Base-by-base conservation (phyloP, 2,797 vertebrate species). In the Sebastes vulpes region DNA sequence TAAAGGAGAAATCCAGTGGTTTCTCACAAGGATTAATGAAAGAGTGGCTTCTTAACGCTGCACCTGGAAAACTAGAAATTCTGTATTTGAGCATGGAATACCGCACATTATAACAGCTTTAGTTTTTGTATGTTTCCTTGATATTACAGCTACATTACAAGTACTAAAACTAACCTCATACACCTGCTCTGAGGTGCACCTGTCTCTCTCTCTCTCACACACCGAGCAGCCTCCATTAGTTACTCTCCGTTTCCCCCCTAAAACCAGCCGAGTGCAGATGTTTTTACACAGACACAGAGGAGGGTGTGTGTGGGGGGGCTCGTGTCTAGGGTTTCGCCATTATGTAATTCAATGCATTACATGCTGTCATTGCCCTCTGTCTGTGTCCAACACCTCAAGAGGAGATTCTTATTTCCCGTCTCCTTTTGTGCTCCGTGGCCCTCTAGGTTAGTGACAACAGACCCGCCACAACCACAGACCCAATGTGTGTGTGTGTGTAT, bases 261-360 rank as follows among this genome's bases (percentile, higher is more conserved):
- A 86, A 85, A 79, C 63, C 57, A 81, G 82, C 68, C n/a, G 2
- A 79, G 64, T 85, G 58, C 65, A 77, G 73, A 88, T 67, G 65
- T 79, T 84, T 84, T 71, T 59, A 75, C 73, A 31, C 42, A 85
- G 64, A 81, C 58, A 71, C 4, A 29, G 26, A n/a, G 16, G 53
- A 60, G 75, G 38, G 71, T 58, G 25, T 18, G 16, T 38, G 69
- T 70, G 6, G 53, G 73, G 77, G 50, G 66, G 61, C 66, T 75
- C 4, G 9, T 25, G 61, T 93, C 85, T 93, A 61, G 14, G 68
- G 89, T 96, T 94, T 93, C 93, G 6, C 85, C 83, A 80, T 87
- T 85, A 88, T 92, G 92, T 94, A 91, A 95, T 86, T 90, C 81
- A 92, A 95, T 89, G 90, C 89, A 93, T 75, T 65, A 77, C 89